A percentile compares a stretch with the other conserved stretches of the same genome.
These are phyloP conservation scores for Micrasema longulum DNA, from an alignment of 1,140 invertebrate genomes.

Conservation along the genomic window DNA sequence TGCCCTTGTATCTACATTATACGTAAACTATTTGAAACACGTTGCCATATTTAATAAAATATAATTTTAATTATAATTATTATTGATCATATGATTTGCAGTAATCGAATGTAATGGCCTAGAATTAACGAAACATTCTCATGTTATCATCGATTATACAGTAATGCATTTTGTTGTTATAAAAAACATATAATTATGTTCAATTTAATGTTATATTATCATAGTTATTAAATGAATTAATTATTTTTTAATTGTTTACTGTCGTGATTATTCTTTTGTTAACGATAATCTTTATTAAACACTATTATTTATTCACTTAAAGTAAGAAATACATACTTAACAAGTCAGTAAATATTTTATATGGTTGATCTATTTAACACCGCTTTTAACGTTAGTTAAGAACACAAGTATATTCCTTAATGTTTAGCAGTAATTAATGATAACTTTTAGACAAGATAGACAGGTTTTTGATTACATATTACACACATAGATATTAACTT, in stretches of 20 bases:
- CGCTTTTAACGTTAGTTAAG: slow-evolving; percentile 15
- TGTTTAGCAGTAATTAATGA: slow-evolving; percentile 41
- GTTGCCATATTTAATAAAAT: slow-evolving; percentile 50
- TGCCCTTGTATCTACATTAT: slow-evolving; percentile 42
- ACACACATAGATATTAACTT: slow-evolving; percentile 46
- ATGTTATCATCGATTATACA: slow-evolving; percentile 31
- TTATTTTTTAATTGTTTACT: slow-evolving; percentile 46
- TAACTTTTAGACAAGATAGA: slow-evolving; percentile 48
- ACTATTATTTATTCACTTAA: slow-evolving; percentile 43
- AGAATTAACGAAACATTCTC: slow-evolving; percentile 8
- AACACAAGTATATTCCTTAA: slow-evolving; percentile 40
- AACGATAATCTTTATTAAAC: slow-evolving; percentile 40
- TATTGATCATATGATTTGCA: slow-evolving; percentile 8
- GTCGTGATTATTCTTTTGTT: slow-evolving; percentile 33
- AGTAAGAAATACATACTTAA: slow-evolving; percentile 4
- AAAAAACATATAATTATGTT: slow-evolving; percentile 32
- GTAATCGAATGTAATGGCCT: slow-evolving; percentile 36
- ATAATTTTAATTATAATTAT: slow-evolving; percentile 20
- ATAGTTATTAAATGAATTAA: slow-evolving; percentile 38
- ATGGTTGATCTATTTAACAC: slow-evolving; percentile 25
- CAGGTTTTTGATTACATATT: slow-evolving; percentile 52
- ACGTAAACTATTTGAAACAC: slow-evolving; percentile 37
- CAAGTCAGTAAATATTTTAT: slow-evolving; percentile 38
- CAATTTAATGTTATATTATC: slow-evolving; percentile 27
- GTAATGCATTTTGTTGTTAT: slow-evolving; percentile 29